Base-by-base conservation (phyloP, 2,797 vertebrate genomes). In the Prunella strophiata region DNA sequence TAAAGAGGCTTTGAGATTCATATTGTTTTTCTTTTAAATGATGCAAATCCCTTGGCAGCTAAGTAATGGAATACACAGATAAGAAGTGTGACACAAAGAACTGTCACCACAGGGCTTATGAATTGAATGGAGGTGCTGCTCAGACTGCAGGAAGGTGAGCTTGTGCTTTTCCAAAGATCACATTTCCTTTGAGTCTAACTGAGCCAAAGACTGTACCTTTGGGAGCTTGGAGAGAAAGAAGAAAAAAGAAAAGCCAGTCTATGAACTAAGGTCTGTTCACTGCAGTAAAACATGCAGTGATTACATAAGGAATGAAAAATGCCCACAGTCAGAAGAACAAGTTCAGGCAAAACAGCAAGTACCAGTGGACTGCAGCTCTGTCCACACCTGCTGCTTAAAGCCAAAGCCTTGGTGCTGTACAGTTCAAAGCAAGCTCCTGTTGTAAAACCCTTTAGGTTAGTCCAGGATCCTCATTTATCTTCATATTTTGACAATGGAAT, bases 21-120 rank as follows among this genome's bases (percentile, higher is more conserved):
- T 74, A 96, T 85, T 80, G 76, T 96, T 96, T 89, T 95, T 96
- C 86, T 80, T 94, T 84, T 43, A 93, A 97, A 91, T 85, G 29
- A 94, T 94, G 82, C 80, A 91, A 94, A 92, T 93, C 67, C 89
- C 85, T 93, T 72, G 74, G 50, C 71, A 92, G 88, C 66, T 88
- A 66, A 89, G 82, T 93, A 96, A 93, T 65, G 75, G 57, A 96
- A 88, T 25, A 84, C 4, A 10, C 30, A 92, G 75, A 86, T 95
- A 96, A 93, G 66, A 91, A 96, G 40, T n/a, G 16, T 63, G 78
- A 86, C 87, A 90, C 76, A 95, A 93, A 94, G 88, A 96, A 55
- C 32, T 85, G 84, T 67, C 93, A 97, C 94, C 94, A 96, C 68
- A 90, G 34, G 66, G 62, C 32, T 57, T 77, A 73, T 70, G 75